phyloP scores from a whole-genome alignment of 2,888 invertebrate species.

The Drosophila meridionalis region DNA sequence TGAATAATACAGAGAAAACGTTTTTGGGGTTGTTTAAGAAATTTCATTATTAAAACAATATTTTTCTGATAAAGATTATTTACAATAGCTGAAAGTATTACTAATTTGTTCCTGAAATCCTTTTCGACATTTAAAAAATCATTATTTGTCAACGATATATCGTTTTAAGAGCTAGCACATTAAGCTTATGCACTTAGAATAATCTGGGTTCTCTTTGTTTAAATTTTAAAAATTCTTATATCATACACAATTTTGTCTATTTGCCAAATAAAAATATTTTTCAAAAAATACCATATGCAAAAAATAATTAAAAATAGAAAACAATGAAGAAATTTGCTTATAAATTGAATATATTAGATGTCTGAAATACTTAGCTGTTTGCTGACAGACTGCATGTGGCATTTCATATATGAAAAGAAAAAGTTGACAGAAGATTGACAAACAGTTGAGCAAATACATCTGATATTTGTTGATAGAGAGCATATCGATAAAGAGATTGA shows the following conservation, averaged over 20 bases:
- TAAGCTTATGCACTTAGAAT: no score
- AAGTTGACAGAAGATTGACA: conserved; percentile 1
- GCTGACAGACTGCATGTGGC: not conserved
- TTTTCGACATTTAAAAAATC: no score
- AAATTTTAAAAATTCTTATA: not conserved
- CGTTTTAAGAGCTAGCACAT: no score
- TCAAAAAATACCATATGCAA: not conserved
- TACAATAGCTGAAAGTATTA: no score
- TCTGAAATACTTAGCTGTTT: not conserved
- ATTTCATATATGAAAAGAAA: not conserved
- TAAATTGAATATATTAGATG: not conserved
- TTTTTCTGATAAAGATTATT: no score
- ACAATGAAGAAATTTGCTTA: not conserved
- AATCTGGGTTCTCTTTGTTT: not conserved
- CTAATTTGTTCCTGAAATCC: no score
- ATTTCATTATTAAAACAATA: no score
- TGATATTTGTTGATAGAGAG: not conserved
- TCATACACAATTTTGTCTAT: not conserved
- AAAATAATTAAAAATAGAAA: conserved; percentile 5
- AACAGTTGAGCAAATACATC: conserved; percentile 1
- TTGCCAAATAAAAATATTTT: not conserved
- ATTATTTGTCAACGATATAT: no score
- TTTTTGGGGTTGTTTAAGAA: no score
- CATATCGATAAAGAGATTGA: not conserved
- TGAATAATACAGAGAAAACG: not conserved